Conservation (phyloP, 1,140 invertebrate genomes). For the Arion vulgaris region DNA sequence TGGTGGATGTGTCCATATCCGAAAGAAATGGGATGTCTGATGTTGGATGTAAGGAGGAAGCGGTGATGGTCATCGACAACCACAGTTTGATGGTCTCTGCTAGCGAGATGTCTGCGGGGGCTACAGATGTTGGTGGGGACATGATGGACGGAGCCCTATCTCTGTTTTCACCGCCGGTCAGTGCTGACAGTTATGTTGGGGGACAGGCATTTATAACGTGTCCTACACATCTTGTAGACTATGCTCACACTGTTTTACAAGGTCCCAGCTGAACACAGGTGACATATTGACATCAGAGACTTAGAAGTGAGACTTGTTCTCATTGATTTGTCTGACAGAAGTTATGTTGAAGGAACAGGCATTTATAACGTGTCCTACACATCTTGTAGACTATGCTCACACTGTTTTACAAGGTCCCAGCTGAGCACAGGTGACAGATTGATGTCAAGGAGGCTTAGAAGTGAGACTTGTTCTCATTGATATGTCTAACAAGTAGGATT, state of each 20-base stretch:
- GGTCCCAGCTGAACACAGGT: slow-evolving; percentile 57
- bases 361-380: slow-evolving; percentile 48
- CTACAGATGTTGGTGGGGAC: slow-evolving; percentile 28
- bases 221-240: slow-evolving; percentile 52
- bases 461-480: too few species aligned
- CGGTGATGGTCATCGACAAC: slow-evolving; percentile 1
- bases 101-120: slow-evolving; percentile 16
- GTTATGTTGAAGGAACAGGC: slow-evolving; percentile 47
- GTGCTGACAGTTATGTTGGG: slow-evolving; percentile 42
- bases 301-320: too few species aligned
- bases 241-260: slow-evolving; percentile 56
- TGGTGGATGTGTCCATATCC: neutral
- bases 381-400: slow-evolving; percentile 55
- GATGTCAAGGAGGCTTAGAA: too few species aligned
- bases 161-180: slow-evolving; percentile 38
- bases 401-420: slow-evolving; percentile 60
- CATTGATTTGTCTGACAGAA: slow-evolving; percentile 34
- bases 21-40: neutral
- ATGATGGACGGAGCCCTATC: slow-evolving; percentile 40
- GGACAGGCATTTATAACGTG: slow-evolving; percentile 52
- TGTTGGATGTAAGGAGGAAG: neutral
- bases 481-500: slow-evolving; percentile 34
- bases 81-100: neutral
- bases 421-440: too few species aligned
- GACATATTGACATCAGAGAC: too few species aligned